Base-by-base conservation (phyloP, 2,888 invertebrate genomes). In the Hanleya hanleyi region DNA sequence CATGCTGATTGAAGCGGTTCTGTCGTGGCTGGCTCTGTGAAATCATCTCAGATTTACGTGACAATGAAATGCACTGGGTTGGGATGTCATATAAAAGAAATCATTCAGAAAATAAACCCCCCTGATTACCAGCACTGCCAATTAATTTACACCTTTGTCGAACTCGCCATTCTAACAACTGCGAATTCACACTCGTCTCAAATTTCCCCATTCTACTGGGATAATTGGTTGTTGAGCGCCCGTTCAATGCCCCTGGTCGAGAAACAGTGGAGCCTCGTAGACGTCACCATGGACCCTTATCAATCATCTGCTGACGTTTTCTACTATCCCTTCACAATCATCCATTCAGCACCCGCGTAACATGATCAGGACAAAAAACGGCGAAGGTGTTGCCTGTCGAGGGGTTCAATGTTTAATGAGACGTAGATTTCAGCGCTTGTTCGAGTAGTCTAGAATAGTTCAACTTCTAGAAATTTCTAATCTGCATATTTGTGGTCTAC, bases 111-210 rank as follows among this genome's bases (percentile, higher is more conserved):
- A 22, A 57, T 57, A 57, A 57, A 57, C 57, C 57, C n/a, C 57
- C 57, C 22, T 57, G 57, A 57, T 57, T 57, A 57, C 5, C 57
- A 22, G 57, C 57, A 57, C 57, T 57, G 57, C 57, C 57, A 57
- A 57, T 57, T 57, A 57, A 57, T 57, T 57, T 57, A 57, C 57
- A 57, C 57, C 57, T 57, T 57, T 57, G 57, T 57, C 57, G 32
- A 57, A 29, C 57, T 32, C 29, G 9, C 26, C 57, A 22, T 29
- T 57, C 57, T 57, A 57, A 57, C 57, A 57, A 57, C 57, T 57
- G 32, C 29, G 32, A 57, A 57, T 57, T 57, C 57, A 9, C 57
- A 29, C 57, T 29, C 57, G 22, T 57, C 57, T 57, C 57, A 57
- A 57, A 29, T 57, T 57, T 57, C 57, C 32, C 57, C 32, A 57